phyloP scores from a whole-genome alignment of 2,888 invertebrate genomes.

The Pollenia griseotomentosa region DNA sequence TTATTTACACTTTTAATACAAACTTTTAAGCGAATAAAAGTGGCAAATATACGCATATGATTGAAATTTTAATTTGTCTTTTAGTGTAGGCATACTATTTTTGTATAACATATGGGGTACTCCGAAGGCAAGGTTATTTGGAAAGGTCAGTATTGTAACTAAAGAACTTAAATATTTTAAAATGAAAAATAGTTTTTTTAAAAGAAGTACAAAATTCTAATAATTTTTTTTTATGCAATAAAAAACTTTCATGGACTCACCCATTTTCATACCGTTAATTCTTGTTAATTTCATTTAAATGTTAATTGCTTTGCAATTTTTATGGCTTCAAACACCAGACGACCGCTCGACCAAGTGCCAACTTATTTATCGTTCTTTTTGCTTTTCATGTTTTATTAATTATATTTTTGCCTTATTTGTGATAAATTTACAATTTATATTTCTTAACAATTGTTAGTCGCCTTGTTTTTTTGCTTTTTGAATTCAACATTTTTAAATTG shows the following conservation, averaged over 20 bases:
- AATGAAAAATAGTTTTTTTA: too few relatives aligned
- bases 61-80: conserved; percentile 58
- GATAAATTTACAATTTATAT: conserved; percentile 36
- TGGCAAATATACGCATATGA: conserved; percentile 43
- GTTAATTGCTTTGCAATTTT: conserved; percentile 68
- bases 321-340: conserved; percentile 47
- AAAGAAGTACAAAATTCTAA: too few relatives aligned
- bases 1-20: conserved; percentile 56
- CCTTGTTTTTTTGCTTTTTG: conserved; percentile 19
- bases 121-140: too few relatives aligned
- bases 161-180: too few relatives aligned
- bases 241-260: conserved; percentile 27
- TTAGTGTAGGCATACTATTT: neutral
- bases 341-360: conserved; percentile 29
- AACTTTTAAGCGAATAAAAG: conserved; percentile 18
- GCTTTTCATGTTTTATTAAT: conserved; percentile 26
- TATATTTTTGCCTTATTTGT: conserved; percentile 23
- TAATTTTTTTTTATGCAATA: neutral
- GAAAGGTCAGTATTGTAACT: too few relatives aligned
- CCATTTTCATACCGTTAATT: conserved; percentile 56
- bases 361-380: conserved; percentile 42
- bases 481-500: neutral
- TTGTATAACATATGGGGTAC: neutral
- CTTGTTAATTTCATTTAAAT: conserved; percentile 61
- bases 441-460: conserved; percentile 16